phyloP scores from a whole-genome alignment of 2,797 vertebrate species.

The Danio aesculapii region DNA sequence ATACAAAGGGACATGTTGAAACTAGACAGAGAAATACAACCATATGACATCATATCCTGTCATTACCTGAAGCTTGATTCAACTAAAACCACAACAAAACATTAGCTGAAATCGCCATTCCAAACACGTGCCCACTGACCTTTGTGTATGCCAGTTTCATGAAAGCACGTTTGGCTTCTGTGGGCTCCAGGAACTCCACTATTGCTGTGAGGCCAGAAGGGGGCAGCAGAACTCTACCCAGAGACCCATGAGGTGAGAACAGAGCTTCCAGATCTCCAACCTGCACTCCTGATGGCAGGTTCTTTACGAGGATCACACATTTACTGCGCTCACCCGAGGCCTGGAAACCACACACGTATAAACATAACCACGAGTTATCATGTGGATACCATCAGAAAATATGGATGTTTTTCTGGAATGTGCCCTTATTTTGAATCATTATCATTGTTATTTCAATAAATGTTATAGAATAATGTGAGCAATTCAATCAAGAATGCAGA shows the following conservation, averaged over 20 bases:
- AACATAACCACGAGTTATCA: neutral
- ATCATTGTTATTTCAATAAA: slow-evolving; percentile 2
- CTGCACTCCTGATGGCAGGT: slow-evolving; percentile 85
- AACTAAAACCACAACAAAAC: neutral
- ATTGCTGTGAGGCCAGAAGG: slow-evolving; percentile 92
- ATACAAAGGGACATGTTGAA: slow-evolving; percentile 90
- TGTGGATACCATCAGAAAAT: neutral
- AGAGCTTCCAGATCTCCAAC: slow-evolving; percentile 79
- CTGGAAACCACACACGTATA: slow-evolving; percentile 68
- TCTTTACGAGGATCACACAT: slow-evolving; percentile 92
- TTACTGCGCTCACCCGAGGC: slow-evolving; percentile 87
- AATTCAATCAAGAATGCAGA: neutral
- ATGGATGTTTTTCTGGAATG: neutral
- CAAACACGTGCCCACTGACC: slow-evolving; percentile 71
- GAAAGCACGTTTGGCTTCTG: slow-evolving; percentile 92
- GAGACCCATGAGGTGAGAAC: slow-evolving; percentile 85
- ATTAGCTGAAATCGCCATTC: neutral
- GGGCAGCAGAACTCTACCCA: slow-evolving; percentile 91
- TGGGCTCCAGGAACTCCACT: slow-evolving; percentile 91
- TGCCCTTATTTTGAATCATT: neutral
- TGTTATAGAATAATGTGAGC: too few relatives aligned
- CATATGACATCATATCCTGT: neutral
- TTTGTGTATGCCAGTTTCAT: slow-evolving; percentile 91
- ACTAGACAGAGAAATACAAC: slow-evolving; percentile 73
- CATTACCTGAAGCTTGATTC: neutral